Conservation (phyloP, 2,888 invertebrate species). For the Drosophila prostipennis region DNA sequence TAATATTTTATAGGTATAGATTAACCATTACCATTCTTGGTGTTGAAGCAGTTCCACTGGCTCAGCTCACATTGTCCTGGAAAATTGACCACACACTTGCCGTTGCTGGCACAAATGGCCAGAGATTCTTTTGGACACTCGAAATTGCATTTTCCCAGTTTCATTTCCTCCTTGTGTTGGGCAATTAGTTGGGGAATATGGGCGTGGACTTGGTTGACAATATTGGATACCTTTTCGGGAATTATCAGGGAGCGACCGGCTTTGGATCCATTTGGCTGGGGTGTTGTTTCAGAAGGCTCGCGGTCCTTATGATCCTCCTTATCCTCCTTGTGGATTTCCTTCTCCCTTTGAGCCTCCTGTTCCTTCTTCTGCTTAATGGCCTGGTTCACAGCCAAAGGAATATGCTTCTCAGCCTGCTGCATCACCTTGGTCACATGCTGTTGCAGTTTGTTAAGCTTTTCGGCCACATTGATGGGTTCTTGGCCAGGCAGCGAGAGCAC, state of each 20-base stretch:
- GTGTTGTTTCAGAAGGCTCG: neutral
- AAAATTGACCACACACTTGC: conserved; percentile 66
- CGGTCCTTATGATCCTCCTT: conserved; percentile 1
- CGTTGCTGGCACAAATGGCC: conserved; percentile 65
- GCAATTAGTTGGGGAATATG: conserved; percentile 53
- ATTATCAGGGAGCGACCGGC: conserved; percentile 34
- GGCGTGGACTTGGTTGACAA: conserved; percentile 38
- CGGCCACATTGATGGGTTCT: conserved; percentile 51
- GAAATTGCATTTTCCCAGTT: conserved; percentile 64
- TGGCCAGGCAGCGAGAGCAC: conserved; percentile 54
- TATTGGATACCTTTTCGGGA: conserved; percentile 22
- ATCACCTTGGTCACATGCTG: conserved; percentile 60
- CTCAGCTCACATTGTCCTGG: conserved; percentile 66
- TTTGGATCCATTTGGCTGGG: neutral
- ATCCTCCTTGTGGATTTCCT: conserved; percentile 15
- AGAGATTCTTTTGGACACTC: conserved; percentile 59
- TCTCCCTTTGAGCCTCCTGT: conserved; percentile 27
- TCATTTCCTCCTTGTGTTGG: conserved; percentile 50
- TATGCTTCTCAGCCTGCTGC: conserved; percentile 68
- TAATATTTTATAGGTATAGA: too few relatives aligned
- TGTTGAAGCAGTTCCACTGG: conserved; percentile 72
- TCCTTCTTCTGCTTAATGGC: conserved; percentile 53
- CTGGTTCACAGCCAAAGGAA: conserved; percentile 62
- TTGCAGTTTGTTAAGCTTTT: conserved; percentile 63
- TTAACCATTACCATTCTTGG: conserved; percentile 63